Percentiles rank a stretch among this genome's conserved stretches.
Conservation (phyloP, 2,888 invertebrate species). For the Amiota minor region DNA sequence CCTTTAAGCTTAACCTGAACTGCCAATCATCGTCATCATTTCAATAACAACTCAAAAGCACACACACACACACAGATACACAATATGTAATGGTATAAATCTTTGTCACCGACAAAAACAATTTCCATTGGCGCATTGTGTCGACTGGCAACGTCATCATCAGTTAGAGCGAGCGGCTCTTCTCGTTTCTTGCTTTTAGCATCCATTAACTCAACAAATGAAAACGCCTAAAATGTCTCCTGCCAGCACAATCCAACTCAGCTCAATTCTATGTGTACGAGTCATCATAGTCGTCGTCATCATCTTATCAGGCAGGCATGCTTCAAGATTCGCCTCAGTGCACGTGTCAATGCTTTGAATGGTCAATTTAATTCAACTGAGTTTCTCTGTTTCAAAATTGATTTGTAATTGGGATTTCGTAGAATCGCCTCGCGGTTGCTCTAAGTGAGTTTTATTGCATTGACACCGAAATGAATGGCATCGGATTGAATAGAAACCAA, state of each 20-base stretch:
- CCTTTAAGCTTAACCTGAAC: conserved; percentile 51
- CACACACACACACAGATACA: background rate
- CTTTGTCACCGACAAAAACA: conserved; percentile 51
- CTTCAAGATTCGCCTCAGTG: conserved; percentile 35
- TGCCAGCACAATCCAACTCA: no score
- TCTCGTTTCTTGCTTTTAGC: background rate
- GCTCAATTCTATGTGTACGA: no score
- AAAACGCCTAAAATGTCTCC: conserved; percentile 1
- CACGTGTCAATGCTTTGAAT: conserved; percentile 63
- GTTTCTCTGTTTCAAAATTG: conserved; percentile 53
- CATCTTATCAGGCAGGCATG: conserved; percentile 6
- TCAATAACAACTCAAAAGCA: conserved; percentile 53
- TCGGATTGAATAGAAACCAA: no score
- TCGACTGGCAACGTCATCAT: conserved; percentile 33
- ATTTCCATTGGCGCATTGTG: conserved; percentile 45
- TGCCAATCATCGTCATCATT: conserved; percentile 55
- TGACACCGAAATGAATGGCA: background rate
- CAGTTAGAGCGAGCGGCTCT: background rate
- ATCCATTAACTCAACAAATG: background rate
- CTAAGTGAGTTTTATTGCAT: conserved; percentile 22
- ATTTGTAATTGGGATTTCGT: conserved; percentile 63
- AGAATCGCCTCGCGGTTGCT: conserved; percentile 42
- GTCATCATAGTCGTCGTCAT: background rate
- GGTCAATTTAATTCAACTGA: conserved; percentile 68
- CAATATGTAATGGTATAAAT: conserved; percentile 1